These are phyloP conservation scores for Sigmodon hispidus DNA, from an alignment of 2,113 vertebrate species.

Conservation along the genomic window DNA sequence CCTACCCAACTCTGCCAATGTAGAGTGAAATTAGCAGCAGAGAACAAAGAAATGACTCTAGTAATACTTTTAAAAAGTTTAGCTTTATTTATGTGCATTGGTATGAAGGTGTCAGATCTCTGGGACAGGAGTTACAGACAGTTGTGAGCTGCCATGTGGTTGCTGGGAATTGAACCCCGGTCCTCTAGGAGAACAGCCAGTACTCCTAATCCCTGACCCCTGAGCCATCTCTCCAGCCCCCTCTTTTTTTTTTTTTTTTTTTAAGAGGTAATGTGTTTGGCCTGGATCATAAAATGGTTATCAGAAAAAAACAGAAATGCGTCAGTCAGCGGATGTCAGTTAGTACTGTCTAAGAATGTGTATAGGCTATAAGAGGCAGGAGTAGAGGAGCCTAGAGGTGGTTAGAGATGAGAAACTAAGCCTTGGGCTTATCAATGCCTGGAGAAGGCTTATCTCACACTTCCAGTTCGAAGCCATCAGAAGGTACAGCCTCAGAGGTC, in stretches of 20 bases:
- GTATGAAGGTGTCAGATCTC: too few relatives aligned
- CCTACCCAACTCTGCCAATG: slow-evolving; percentile 10
- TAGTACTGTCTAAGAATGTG: background rate
- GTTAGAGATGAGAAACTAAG: background rate
- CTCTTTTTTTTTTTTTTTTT: background rate
- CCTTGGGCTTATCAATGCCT: background rate
- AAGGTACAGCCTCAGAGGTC: background rate
- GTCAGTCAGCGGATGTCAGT: background rate
- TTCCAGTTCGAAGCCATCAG: background rate
- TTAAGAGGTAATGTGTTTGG: background rate
- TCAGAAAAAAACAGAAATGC: background rate
- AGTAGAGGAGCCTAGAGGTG: background rate
- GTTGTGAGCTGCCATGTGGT: too few relatives aligned
- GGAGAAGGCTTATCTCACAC: background rate
- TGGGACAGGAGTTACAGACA: too few relatives aligned
- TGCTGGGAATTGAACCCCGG: too few relatives aligned
- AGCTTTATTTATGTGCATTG: too few relatives aligned
- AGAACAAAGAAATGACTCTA: background rate
- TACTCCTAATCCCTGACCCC: too few relatives aligned
- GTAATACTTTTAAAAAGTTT: background rate
- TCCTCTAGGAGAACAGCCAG: too few relatives aligned
- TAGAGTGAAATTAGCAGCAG: slow-evolving; percentile 14
- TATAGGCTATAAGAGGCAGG: background rate
- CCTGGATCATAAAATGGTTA: background rate
- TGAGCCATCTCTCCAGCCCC: too few relatives aligned